These are phyloP conservation scores for Hiodon tergisus DNA, from an alignment of 2,113 vertebrate species.

Conservation along the genomic window DNA sequence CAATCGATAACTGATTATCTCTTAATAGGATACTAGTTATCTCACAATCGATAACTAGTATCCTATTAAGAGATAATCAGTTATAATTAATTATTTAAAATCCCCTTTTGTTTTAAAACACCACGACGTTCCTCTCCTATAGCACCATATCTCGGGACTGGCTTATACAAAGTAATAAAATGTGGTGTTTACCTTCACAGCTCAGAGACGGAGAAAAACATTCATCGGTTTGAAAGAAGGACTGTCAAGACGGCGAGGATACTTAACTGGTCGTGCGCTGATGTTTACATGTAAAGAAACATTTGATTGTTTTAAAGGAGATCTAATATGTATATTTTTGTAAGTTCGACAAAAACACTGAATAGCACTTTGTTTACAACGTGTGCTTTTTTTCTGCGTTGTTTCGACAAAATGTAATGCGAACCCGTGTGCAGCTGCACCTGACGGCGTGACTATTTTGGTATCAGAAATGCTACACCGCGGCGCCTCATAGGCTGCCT, in stretches of 20 bases:
- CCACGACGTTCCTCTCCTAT: not conserved
- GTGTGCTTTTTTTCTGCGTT: slow-evolving; percentile 40
- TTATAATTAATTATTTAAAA: no score
- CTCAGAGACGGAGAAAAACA: slow-evolving; percentile 67
- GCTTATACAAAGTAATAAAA: slow-evolving; percentile 11
- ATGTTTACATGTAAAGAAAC: slow-evolving; percentile 58
- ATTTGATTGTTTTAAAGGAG: slow-evolving; percentile 15
- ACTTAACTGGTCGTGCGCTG: slow-evolving; percentile 16
- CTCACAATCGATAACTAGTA: not conserved
- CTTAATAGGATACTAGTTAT: no score
- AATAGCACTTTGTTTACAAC: slow-evolving; percentile 55
- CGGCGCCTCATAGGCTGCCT: slow-evolving; percentile 38
- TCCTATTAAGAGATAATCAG: not conserved
- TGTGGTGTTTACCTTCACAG: slow-evolving; percentile 49
- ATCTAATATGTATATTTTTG: slow-evolving; percentile 40
- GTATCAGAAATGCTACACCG: slow-evolving; percentile 58
- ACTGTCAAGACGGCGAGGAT: slow-evolving; percentile 27
- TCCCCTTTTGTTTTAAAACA: no score
- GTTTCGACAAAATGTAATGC: slow-evolving; percentile 60
- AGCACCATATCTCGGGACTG: not conserved
- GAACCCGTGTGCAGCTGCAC: slow-evolving; percentile 61
- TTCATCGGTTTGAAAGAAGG: slow-evolving; percentile 41
- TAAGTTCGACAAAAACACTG: slow-evolving; percentile 30
- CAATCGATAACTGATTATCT: not conserved
- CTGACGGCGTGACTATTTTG: slow-evolving; percentile 67